Evolutionary conservation across 2,797 vertebrate species (phyloP).

Genomic region (Acanthurus lineatus): DNA sequence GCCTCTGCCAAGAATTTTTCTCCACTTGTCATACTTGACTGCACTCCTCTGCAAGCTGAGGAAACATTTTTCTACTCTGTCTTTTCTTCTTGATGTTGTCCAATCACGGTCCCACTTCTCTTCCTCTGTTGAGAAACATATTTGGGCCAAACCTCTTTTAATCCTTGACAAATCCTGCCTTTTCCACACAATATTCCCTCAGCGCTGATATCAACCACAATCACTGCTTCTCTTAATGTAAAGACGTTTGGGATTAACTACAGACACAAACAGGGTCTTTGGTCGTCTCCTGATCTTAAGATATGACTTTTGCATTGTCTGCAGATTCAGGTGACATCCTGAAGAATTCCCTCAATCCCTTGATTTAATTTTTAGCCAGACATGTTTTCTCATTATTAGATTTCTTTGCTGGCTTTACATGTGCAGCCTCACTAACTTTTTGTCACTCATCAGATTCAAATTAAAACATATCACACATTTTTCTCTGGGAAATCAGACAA

Average conservation of each 20-base stretch:
- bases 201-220: neutral
- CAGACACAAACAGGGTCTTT: constrained; percentile 6
- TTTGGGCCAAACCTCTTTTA: constrained; percentile 14
- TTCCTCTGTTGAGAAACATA: constrained; percentile 13
- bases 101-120: constrained; percentile 19
- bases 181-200: neutral
- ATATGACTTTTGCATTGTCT: constrained; percentile 6
- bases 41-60: constrained; percentile 43
- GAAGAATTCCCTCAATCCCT: neutral
- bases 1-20: constrained; percentile 66
- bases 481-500: neutral
- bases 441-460: neutral
- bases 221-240: neutral
- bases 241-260: constrained; percentile 4
- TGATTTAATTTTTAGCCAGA: neutral
- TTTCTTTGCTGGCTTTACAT: neutral
- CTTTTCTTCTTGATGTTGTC: constrained; percentile 39
- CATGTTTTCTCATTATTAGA: neutral
- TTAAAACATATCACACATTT: neutral
- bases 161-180: constrained; percentile 12
- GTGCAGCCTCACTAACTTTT: neutral
- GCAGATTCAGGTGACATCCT: neutral
- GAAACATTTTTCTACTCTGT: constrained; percentile 64
- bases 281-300: constrained; percentile 7
- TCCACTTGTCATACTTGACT: constrained; percentile 61